Conservation (phyloP, 2,113 vertebrate genomes). For the Oplegnathus fasciatus region DNA sequence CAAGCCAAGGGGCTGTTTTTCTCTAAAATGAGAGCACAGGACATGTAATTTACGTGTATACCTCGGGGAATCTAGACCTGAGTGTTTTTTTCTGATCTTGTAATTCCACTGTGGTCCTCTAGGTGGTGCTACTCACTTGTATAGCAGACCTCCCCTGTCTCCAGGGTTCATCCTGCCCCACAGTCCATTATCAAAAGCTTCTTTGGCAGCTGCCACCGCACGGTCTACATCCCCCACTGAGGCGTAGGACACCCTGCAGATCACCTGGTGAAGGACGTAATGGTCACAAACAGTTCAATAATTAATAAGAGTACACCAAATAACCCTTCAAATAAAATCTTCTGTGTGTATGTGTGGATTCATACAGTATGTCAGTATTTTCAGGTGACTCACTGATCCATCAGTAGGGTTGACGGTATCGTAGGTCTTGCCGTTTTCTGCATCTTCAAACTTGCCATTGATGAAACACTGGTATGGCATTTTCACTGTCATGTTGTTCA, state of each 20-base stretch:
- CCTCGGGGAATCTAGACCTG: not conserved
- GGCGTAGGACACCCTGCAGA: constrained; percentile 87
- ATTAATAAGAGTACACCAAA: too few relatives aligned
- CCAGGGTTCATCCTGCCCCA: constrained; percentile 89
- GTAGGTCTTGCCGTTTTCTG: constrained; percentile 84
- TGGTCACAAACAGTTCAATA: not conserved
- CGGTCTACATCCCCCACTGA: constrained; percentile 86
- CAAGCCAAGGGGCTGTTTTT: too few relatives aligned
- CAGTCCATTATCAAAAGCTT: constrained; percentile 84
- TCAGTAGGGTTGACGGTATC: constrained; percentile 85
- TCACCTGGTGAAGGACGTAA: constrained; percentile 71
- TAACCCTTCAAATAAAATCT: not conserved
- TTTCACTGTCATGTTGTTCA: constrained; percentile 86
- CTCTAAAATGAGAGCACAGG: too few relatives aligned
- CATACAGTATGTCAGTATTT: not conserved
- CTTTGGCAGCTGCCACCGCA: constrained; percentile 86
- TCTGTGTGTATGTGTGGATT: not conserved
- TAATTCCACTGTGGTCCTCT: not conserved
- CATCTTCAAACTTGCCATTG: constrained; percentile 85
- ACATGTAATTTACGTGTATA: too few relatives aligned
- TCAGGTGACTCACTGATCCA: constrained; percentile 75
- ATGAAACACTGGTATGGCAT: constrained; percentile 88
- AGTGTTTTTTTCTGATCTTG: not conserved
- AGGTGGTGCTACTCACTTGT: constrained; percentile 75
- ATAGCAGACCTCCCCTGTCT: constrained; percentile 86